phyloP scores from a whole-genome alignment of 1,140 invertebrate species.

The Berghia stephanieae region DNA sequence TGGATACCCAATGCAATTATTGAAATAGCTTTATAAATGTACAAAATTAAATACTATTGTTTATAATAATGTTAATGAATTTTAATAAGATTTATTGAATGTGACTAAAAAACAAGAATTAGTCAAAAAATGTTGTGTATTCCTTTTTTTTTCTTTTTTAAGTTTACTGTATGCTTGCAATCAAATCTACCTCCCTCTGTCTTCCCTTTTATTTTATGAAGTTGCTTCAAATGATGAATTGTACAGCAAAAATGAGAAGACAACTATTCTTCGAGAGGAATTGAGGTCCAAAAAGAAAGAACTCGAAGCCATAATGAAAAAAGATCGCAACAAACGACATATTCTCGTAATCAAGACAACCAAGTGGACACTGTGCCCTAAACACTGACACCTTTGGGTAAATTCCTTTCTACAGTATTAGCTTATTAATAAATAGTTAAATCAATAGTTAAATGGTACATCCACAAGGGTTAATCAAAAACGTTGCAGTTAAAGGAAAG shows the following conservation, averaged over 20 bases:
- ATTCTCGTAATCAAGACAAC: slow-evolving; percentile 64
- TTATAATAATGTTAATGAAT: too few species aligned
- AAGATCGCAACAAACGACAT: slow-evolving; percentile 59
- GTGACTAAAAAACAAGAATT: too few species aligned
- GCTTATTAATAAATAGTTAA: too few species aligned
- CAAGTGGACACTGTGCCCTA: slow-evolving; percentile 63
- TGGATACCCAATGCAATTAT: too few species aligned
- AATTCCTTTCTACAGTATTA: too few species aligned
- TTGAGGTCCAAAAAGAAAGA: slow-evolving; percentile 63
- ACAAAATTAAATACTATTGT: too few species aligned
- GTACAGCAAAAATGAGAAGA: slow-evolving; percentile 64
- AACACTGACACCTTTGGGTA: slow-evolving; percentile 62
- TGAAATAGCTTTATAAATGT: too few species aligned
- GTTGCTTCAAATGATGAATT: slow-evolving; percentile 67
- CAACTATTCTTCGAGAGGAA: slow-evolving; percentile 63
- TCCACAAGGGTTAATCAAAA: too few species aligned
- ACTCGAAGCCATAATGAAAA: slow-evolving; percentile 65
- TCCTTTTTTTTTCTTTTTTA: not conserved
- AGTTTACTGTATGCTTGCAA: not conserved
- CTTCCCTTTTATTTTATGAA: slow-evolving; percentile 21
- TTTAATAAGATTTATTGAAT: too few species aligned
- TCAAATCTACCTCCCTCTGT: not conserved
- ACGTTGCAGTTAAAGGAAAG: too few species aligned
- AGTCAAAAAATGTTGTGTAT: not conserved
- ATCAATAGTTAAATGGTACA: too few species aligned